These are phyloP conservation scores for Nebria ingens DNA, from an alignment of 1,140 invertebrate genomes.

Conservation along the genomic window DNA sequence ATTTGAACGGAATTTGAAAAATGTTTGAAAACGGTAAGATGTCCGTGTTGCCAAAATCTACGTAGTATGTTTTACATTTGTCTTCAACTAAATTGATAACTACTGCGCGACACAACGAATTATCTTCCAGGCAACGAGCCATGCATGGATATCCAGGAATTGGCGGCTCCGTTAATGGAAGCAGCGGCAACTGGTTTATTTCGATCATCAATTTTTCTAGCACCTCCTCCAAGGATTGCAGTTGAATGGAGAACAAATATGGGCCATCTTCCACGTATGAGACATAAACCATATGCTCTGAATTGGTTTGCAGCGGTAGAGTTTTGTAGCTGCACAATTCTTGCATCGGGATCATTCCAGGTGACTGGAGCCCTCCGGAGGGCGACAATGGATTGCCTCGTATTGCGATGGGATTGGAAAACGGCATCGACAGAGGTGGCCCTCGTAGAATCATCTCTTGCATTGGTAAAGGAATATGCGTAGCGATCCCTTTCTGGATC, in stretches of 20 bases:
- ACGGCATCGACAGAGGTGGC: not conserved
- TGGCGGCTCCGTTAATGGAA: constrained; percentile 47
- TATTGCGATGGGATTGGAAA: not conserved
- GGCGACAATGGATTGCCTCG: not conserved
- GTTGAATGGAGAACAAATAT: constrained; percentile 58
- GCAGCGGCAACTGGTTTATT: constrained; percentile 36
- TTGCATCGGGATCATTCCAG: constrained; percentile 1
- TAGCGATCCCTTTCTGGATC: constrained; percentile 13
- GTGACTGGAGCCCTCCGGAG: not conserved
- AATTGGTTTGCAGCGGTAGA: constrained; percentile 41
- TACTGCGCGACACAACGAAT: constrained; percentile 57
- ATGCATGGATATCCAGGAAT: constrained; percentile 60
- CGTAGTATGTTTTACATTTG: constrained; percentile 51
- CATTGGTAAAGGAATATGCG: constrained; percentile 13
- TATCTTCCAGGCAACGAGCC: constrained; percentile 51
- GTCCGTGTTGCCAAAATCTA: constrained; percentile 68
- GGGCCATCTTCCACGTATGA: constrained; percentile 68
- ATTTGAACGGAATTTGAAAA: constrained; percentile 58
- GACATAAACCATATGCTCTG: constrained; percentile 53
- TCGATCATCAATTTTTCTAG: constrained; percentile 55
- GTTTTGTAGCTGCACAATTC: constrained; percentile 38
- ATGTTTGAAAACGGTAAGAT: constrained; percentile 53
- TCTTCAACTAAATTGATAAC: constrained; percentile 52
- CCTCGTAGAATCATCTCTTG: constrained; percentile 15
- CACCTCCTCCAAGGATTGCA: constrained; percentile 43